Base-by-base conservation (phyloP, 2,888 invertebrate genomes). In the Eudemis profundana region DNA sequence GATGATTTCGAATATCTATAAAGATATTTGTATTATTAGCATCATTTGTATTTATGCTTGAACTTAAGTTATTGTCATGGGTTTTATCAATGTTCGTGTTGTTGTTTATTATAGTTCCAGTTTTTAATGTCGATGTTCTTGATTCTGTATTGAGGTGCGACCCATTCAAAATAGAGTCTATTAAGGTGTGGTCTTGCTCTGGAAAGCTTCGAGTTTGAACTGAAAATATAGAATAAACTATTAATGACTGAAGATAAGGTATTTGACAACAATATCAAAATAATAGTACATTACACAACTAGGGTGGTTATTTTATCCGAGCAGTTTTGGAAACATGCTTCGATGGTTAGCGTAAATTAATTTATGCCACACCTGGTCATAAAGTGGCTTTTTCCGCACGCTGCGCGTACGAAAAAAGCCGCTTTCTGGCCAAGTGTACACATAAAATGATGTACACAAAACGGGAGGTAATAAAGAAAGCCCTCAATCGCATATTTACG, bases 1-100 rank as follows among this genome's bases (percentile, higher is more conserved):
- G 49, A 33, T 56, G 15, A 23, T 56, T 21, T 14, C 56, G 44
- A 19, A 63, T 63, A 15, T 49, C 56, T 42, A 40, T 49, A 42
- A 56, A 29, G 4, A 49, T 29, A 12, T 63, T 49, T 15, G 53
- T n/a, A 42, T 12, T 56, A 5, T 8, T 27, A 4, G 40, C 17
- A 3, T 21, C 8, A 19, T 21, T 27, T 15, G 4, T 19, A 29
- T 3, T 54, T n/a, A 10, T 23, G 38, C n/a, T 21, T 4, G 21
- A 14, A 40, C 33, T 44, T 21, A 38, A 0, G 5, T 53, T 23
- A 12, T 17, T n/a, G n/a, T n/a, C n/a, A n/a, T n/a, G n/a, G n/a
- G n/a, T n/a, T n/a, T n/a, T 59, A 12, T 49, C 46, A 27, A 21
- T 21, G 21, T 27, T 54, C 46, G 15, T 27, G 17, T 27, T 21